Evolutionary conservation across 1,140 invertebrate species (phyloP).

Genomic region (Drosophila tani): DNA sequence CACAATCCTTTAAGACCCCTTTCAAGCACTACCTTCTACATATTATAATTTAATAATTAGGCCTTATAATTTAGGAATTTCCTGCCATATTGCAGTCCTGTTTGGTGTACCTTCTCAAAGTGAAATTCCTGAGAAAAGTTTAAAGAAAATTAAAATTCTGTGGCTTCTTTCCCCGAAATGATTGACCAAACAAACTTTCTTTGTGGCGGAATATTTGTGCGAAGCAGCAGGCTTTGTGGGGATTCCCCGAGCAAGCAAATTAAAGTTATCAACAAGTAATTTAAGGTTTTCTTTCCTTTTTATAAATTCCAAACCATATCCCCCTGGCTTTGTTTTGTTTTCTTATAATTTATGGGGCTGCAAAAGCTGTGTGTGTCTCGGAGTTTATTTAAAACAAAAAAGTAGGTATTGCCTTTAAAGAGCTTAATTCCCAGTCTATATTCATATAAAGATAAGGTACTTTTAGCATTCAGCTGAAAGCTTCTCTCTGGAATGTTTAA

Average conservation of each 20-base stretch:
- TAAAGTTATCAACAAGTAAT: slow-evolving; percentile 39
- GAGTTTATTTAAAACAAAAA: no score
- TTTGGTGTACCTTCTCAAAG: background rate
- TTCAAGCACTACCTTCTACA: background rate
- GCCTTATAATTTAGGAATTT: background rate
- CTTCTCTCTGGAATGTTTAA: slow-evolving; percentile 2
- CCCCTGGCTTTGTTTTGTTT: background rate
- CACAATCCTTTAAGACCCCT: slow-evolving; percentile 3
- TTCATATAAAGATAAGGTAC: no score
- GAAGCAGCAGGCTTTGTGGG: slow-evolving; percentile 6
- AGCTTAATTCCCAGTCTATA: background rate
- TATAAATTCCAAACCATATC: background rate
- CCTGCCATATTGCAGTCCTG: background rate
- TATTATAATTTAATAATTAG: slow-evolving; percentile 7
- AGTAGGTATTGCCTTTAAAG: background rate
- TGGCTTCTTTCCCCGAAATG: slow-evolving; percentile 30
- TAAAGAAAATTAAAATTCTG: slow-evolving; percentile 44
- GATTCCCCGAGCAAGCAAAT: slow-evolving; percentile 30
- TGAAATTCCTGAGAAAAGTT: slow-evolving; percentile 18
- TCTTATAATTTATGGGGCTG: slow-evolving; percentile 9
- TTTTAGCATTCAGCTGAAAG: background rate
- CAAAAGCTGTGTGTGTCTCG: background rate
- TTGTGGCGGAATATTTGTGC: slow-evolving; percentile 31
- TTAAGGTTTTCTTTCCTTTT: slow-evolving; percentile 7
- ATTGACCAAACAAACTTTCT: slow-evolving; percentile 42